Evolutionary conservation across 1,140 invertebrate species (phyloP).

Genomic region (Sarcophaga peregrina): DNA sequence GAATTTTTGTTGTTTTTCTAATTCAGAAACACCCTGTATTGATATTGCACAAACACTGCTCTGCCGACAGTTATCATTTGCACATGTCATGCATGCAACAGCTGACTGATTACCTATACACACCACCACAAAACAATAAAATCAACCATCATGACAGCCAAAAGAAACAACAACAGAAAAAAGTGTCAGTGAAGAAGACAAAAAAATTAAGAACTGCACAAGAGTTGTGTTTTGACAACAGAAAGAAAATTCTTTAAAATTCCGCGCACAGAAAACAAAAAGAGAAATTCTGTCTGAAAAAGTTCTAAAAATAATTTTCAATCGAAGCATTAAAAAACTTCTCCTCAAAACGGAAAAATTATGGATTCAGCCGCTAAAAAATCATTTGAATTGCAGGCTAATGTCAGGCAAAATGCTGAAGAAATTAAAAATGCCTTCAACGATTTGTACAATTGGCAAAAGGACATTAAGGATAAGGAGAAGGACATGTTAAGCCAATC

Average conservation of each 20-base stretch:
- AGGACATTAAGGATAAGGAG: conserved; percentile 86
- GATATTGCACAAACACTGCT: background rate
- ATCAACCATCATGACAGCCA: conserved; percentile 1
- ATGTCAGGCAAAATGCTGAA: conserved; percentile 78
- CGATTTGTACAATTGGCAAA: conserved; percentile 86
- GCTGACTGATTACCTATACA: background rate
- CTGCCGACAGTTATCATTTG: background rate
- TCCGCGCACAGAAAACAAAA: conserved; percentile 17
- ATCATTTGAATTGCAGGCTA: conserved; percentile 73
- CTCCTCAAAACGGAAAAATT: background rate
- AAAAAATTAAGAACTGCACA: background rate
- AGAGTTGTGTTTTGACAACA: conserved; percentile 33
- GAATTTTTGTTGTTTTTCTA: too few relatives aligned
- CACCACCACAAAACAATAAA: background rate
- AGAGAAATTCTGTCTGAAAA: background rate
- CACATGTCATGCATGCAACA: background rate
- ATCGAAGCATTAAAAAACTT: background rate
- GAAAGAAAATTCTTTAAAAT: background rate
- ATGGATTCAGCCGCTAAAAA: conserved; percentile 56
- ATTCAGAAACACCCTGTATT: too few relatives aligned
- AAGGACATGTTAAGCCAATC: conserved; percentile 60
- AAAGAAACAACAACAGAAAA: too few relatives aligned
- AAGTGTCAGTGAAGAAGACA: too few relatives aligned
- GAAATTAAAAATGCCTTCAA: conserved; percentile 79
- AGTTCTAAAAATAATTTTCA: background rate